A percentile compares a stretch with the other conserved stretches of the same genome.
Conservation (phyloP, 2,888 invertebrate genomes). For the Panopea generosa region DNA sequence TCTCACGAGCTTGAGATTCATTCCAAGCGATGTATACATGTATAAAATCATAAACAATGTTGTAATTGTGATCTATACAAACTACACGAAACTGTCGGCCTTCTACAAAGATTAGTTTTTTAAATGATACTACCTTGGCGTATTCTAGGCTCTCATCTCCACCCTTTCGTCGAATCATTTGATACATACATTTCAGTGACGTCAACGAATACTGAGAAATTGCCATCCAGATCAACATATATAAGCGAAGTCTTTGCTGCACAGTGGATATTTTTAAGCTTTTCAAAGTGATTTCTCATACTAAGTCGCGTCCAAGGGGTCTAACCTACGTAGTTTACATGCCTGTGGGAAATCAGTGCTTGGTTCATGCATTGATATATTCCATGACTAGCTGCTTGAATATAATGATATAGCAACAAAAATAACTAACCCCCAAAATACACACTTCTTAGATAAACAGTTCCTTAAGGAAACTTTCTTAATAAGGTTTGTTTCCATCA, state of each 20-base stretch:
- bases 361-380: no score
- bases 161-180: constrained; percentile 18
- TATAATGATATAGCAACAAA: no score
- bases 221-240: constrained; percentile 1
- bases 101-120: constrained; percentile 34
- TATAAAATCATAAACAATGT: constrained; percentile 46
- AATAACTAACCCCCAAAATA: no score
- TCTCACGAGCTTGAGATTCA: constrained; percentile 8
- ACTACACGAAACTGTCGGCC: constrained; percentile 31
- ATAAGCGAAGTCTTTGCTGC: no score
- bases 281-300: no score
- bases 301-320: constrained; percentile 45
- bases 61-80: constrained; percentile 12
- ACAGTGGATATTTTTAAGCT: no score
- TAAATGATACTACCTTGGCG: constrained; percentile 9
- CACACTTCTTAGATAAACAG: no score
- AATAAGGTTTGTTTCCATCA: no score
- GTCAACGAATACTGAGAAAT: constrained; percentile 27
- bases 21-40: constrained; percentile 42
- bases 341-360: no score
- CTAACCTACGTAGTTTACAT: constrained; percentile 35
- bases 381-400: no score
- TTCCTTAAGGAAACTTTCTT: no score
- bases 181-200: constrained; percentile 47
- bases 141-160: constrained; percentile 22